Evolutionary conservation across 2,797 vertebrate genomes (phyloP).

Genomic region (Fistularia commersonii): DNA sequence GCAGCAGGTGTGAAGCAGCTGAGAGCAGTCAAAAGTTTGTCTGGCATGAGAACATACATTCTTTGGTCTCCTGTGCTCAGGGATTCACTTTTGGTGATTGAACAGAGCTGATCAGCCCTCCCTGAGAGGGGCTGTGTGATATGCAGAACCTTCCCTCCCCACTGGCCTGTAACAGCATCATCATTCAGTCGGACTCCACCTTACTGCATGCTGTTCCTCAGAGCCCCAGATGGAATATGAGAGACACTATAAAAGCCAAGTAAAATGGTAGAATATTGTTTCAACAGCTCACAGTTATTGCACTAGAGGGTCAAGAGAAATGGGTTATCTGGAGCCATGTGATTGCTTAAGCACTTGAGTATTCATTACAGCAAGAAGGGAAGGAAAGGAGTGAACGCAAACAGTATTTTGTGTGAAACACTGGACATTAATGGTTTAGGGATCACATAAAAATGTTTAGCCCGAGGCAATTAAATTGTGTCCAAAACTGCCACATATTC

Average conservation of each 20-base stretch:
- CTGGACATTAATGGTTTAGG: no score
- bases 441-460: no score
- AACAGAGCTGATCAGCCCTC: conserved; percentile 44
- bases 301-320: conserved; percentile 8
- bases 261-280: conserved; percentile 48
- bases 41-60: conserved; percentile 39
- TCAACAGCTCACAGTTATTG: conserved; percentile 13
- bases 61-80: conserved; percentile 43
- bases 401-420: no score
- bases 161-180: conserved; percentile 39
- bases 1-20: conserved; percentile 69
- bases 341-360: neutral
- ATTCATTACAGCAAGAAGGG: conserved; percentile 5
- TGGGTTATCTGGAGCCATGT: conserved; percentile 12
- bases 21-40: conserved; percentile 32
- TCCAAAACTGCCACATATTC: no score
- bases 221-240: conserved; percentile 46
- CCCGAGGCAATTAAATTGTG: no score
- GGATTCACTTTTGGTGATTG: conserved; percentile 45
- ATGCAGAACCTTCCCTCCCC: conserved; percentile 22
- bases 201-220: conserved; percentile 29
- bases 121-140: conserved; percentile 1
- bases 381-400: conserved; percentile 8
- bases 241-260: conserved; percentile 35
- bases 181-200: conserved; percentile 43